Percentiles rank a stretch among this genome's conserved stretches.
phyloP scores from a whole-genome alignment of 2,113 vertebrate species.

The Promerops cafer region DNA sequence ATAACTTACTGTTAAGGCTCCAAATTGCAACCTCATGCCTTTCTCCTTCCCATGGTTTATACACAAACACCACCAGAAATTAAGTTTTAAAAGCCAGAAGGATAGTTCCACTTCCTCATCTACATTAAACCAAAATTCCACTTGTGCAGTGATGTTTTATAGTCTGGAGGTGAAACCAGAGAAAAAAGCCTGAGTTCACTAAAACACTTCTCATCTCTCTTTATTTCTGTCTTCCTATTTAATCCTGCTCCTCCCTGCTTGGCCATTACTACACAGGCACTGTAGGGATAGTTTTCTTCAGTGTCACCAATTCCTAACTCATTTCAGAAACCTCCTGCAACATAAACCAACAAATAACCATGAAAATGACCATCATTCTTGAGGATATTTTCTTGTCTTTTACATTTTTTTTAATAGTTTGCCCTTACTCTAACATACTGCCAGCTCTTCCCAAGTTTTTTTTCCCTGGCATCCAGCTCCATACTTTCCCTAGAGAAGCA shows the following conservation, averaged over 20 bases:
- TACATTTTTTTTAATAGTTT: background rate
- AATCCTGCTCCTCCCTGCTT: background rate
- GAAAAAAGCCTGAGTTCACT: background rate
- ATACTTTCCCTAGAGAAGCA: background rate
- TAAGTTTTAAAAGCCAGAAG: background rate
- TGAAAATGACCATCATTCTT: background rate
- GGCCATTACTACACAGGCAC: background rate
- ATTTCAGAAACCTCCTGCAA: background rate
- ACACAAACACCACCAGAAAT: background rate
- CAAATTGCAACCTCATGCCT: background rate
- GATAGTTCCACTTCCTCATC: background rate
- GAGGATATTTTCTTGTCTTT: background rate
- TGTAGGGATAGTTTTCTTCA: background rate
- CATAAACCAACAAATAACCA: background rate
- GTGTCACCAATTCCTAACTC: background rate
- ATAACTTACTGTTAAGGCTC: background rate
- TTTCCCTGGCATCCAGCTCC: background rate
- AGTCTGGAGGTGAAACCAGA: background rate
- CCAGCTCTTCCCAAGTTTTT: background rate
- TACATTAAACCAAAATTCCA: background rate
- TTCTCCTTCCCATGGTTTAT: background rate
- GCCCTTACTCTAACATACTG: background rate
- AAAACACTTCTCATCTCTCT: background rate
- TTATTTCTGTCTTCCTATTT: background rate
- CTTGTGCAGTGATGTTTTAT: accelerated